A percentile compares a stretch with the other conserved stretches of the same genome.
phyloP scores from a whole-genome alignment of 2,888 invertebrate species.

The Drepanosiphum platanoidis region DNA sequence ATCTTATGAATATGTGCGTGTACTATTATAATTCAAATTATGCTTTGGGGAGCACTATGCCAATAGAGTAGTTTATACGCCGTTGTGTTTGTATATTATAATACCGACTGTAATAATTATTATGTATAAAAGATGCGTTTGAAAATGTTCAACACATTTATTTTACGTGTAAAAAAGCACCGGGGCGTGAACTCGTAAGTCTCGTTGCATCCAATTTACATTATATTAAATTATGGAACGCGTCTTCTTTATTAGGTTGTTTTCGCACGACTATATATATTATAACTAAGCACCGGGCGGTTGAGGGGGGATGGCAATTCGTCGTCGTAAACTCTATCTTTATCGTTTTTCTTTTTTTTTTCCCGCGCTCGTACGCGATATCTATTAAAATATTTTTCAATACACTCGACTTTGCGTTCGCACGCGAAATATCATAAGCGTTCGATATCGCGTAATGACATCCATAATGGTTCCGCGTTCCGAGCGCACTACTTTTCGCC shows the following conservation, averaged over 20 bases:
- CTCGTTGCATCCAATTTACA: slow-evolving; percentile 29
- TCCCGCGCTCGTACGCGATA: not conserved
- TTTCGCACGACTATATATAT: not conserved
- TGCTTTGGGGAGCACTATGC: slow-evolving; percentile 33
- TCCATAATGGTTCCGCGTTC: no score
- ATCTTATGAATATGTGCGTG: slow-evolving; percentile 23
- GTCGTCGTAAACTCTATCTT: not conserved
- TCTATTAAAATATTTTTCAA: not conserved
- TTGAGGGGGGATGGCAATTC: not conserved
- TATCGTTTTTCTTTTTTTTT: not conserved
- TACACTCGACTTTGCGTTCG: not conserved
- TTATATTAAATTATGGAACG: slow-evolving; percentile 29
- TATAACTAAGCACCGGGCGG: no score
- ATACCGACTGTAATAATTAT: slow-evolving; percentile 35
- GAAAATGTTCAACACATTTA: slow-evolving; percentile 30
- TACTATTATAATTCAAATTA: slow-evolving; percentile 6
- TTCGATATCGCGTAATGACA: not conserved
- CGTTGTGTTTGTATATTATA: slow-evolving; percentile 2
- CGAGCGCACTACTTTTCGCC: no score
- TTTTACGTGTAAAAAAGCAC: slow-evolving; percentile 31
- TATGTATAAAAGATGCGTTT: slow-evolving; percentile 38
- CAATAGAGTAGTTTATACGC: slow-evolving; percentile 22
- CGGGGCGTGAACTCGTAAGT: slow-evolving; percentile 12
- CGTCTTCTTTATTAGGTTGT: slow-evolving; percentile 7
- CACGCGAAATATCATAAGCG: not conserved